Base-by-base conservation (phyloP, 1,140 invertebrate genomes). In the Drosophila gunungcola region DNA sequence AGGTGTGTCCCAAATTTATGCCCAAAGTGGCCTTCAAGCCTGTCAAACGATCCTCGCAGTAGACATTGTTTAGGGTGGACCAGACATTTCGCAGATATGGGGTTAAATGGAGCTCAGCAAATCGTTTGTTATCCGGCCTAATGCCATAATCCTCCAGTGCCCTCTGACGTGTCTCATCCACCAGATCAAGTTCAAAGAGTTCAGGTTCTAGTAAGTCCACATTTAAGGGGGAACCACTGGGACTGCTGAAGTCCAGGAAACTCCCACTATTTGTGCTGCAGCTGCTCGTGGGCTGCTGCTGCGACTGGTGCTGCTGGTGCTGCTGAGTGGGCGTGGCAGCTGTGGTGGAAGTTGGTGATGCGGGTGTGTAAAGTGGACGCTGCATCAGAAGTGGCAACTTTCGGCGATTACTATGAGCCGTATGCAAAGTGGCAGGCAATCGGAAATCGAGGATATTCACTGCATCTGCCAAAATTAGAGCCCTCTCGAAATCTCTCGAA, bases 1-100 rank as follows among this genome's bases (percentile, higher is more conserved):
- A 78, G 0, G 81, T 79, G 54, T 85, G 83, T 0, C 78, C 83
- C 51, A 89, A 36, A 93, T 96, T 96, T 25, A 96, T 94, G 64
- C 95, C 94, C 38, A 97, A 83, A 12, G 91, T 77, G 4, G 78
- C 68, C 67, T 92, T 91, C 0, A 92, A 25, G 0, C 91, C 91
- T 3, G 73, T 78, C 45, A 91, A 43, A 1, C 81, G 79, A 13
- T 89, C 89, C 3, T 91, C 91, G 36, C 72, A 53, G 67, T 80
- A 83, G 4, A 92, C 76, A 53, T 92, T 92, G 6, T 46, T 70
- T 0, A 92, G 42, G 0, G 88, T 88, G 10, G 67, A 12, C 91
- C 91, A 92, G 1, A 92, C 91, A 34, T 89, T 92, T 21, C 84
- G 73, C 16, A 92, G 49, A 54, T 91, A 90, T 0, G 84, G 69